Percentiles rank a stretch among this genome's conserved stretches.
phyloP scores from a whole-genome alignment of 2,113 vertebrate genomes.

The Prinia subflava region DNA sequence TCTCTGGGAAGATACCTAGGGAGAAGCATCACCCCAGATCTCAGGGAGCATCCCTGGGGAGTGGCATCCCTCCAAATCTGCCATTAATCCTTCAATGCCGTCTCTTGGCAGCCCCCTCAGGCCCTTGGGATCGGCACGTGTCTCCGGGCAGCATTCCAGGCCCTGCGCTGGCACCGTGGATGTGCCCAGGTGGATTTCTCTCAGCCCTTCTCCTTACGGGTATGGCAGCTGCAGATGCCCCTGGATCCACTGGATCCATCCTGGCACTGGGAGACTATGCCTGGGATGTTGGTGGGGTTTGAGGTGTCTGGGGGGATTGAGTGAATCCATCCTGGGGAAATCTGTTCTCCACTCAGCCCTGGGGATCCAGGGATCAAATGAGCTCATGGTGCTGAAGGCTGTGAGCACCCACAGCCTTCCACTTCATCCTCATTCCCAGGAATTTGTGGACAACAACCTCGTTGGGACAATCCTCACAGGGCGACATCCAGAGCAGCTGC shows the following conservation, averaged over 20 bases:
- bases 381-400: not conserved
- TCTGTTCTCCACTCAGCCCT: not conserved
- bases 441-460: constrained; percentile 73
- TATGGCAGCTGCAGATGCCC: not conserved
- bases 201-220: constrained; percentile 90
- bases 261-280: rapidly evolving
- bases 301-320: not conserved
- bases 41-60: not conserved
- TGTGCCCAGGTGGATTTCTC: constrained; percentile 80
- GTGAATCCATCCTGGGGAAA: not conserved
- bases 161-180: constrained; percentile 39
- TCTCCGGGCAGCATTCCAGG: not conserved
- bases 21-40: no score
- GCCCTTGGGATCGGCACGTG: constrained; percentile 1
- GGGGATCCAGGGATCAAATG: not conserved
- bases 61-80: not conserved
- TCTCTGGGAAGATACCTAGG: not conserved
- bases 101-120: not conserved
- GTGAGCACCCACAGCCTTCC: not conserved
- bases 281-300: rapidly evolving
- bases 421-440: constrained; percentile 65
- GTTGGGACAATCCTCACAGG: constrained; percentile 12
- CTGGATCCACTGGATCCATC: rapidly evolving
- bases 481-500: constrained; percentile 76
- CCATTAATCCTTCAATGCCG: rapidly evolving